Base-by-base conservation (phyloP, 2,888 invertebrate species). In the Drosophila paracracens region DNA sequence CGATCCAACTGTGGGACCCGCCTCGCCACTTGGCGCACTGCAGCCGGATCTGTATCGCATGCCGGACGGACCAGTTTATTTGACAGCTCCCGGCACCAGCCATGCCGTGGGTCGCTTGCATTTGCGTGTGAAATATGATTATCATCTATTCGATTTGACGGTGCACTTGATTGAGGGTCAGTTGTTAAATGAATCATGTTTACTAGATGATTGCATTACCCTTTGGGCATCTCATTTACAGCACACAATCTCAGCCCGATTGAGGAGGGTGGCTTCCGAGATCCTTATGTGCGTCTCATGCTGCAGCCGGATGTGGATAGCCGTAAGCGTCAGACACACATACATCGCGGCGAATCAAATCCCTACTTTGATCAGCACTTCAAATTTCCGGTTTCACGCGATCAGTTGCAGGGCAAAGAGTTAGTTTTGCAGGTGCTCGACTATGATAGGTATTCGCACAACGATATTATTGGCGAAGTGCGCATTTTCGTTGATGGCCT, bases 321-420 rank as follows among this genome's bases (percentile, higher is more conserved):
- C 50, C 95, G 97, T 54, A 97, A 97, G 76, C 95, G 98, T 6
- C 97, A 98, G 93, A 97, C 98, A 0, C 95, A 96, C 18, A 97
- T 97, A 54, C 96, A 97, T 91, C 94, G 97, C 70, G 97, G 97
- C 91, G 96, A 97, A 85, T 95, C 96, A 11, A 97, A 97, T 93
- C 98, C 98, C 0, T 96, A 96, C 93, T 98, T 97, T 93, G 97
- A 98, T 94, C 97, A 98, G 92, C 96, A 97, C 92, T 98, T 98
- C 94, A 98, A 98, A 93, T 98, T 98, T 92, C 98, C 98, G 1
- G 96, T 98, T 11, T 97, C 97, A 18, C 96, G 97, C 83, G 98
- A 98, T 82, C 97, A 98, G 80, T 94, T 98, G 52, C 95, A 95
- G 61, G 96, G 97, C 69, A 97, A 97, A 92, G 96, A 95, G 31